Evolutionary conservation across 1,140 invertebrate species (phyloP).

Genomic region (Ephestia elutella): DNA sequence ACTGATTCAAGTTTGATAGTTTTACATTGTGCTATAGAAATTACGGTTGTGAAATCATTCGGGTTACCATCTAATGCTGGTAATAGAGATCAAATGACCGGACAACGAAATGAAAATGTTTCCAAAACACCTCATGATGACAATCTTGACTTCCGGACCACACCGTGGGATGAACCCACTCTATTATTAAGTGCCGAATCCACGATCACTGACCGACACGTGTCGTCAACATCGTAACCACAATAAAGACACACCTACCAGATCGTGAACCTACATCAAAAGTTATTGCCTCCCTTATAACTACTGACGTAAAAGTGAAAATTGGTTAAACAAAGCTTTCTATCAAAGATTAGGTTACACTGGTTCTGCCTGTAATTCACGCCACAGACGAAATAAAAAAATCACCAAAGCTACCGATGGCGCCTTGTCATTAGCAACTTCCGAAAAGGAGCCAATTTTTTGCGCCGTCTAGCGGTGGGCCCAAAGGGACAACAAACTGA

Average conservation of each 20-base stretch:
- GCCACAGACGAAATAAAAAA: constrained; percentile 32
- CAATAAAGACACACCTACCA: constrained; percentile 19
- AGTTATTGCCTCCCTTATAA: not conserved
- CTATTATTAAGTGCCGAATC: constrained; percentile 37
- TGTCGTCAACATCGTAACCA: constrained; percentile 25
- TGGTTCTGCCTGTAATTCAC: constrained; percentile 34
- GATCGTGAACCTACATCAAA: not conserved
- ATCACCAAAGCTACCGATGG: constrained; percentile 58
- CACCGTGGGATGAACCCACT: constrained; percentile 25
- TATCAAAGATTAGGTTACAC: constrained; percentile 9
- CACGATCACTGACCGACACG: constrained; percentile 25
- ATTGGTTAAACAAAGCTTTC: constrained; percentile 3
- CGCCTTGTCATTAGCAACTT: constrained; percentile 69
- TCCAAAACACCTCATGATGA: constrained; percentile 36
- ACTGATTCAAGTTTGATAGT: constrained; percentile 2
- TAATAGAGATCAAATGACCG: constrained; percentile 30
- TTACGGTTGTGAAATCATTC: not conserved
- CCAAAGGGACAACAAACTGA: constrained; percentile 65
- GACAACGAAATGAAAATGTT: constrained; percentile 35
- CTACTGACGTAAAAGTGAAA: constrained; percentile 17
- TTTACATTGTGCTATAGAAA: not conserved
- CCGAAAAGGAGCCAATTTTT: constrained; percentile 61
- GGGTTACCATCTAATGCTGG: constrained; percentile 20
- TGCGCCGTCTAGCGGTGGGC: constrained; percentile 45
- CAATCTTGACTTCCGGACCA: constrained; percentile 56